Conservation (phyloP, 2,797 vertebrate genomes). For the Pangasius djambal region DNA sequence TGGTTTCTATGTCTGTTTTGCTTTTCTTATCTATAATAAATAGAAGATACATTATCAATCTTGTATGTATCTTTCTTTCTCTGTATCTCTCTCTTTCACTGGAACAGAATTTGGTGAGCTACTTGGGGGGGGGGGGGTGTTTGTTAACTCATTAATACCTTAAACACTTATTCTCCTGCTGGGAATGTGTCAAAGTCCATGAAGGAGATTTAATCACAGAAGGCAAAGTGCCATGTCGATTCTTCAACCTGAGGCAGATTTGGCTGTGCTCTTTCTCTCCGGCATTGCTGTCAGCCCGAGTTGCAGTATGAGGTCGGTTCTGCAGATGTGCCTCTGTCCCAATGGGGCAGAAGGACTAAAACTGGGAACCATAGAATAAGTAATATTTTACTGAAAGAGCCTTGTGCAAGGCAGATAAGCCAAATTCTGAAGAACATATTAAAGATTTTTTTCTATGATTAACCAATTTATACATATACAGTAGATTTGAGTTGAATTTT, state of each 20-base stretch:
- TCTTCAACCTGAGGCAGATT: constrained; percentile 46
- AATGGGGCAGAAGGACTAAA: constrained; percentile 27
- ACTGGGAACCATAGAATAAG: constrained; percentile 31
- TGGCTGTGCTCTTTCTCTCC: constrained; percentile 26
- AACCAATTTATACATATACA: background rate
- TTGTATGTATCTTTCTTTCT: background rate
- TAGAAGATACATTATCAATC: background rate
- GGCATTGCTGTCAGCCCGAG: constrained; percentile 30
- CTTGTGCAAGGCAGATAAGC: background rate
- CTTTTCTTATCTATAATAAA: background rate
- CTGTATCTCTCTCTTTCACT: constrained; percentile 4
- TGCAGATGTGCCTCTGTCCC: constrained; percentile 53
- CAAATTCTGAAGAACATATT: background rate
- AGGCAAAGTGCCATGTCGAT: constrained; percentile 56
- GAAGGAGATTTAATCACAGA: constrained; percentile 55
- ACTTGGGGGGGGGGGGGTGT: background rate
- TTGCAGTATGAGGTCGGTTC: constrained; percentile 41
- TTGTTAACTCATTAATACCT: constrained; percentile 41
- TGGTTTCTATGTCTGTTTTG: background rate
- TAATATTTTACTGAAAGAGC: constrained; percentile 24
- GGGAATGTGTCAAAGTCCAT: constrained; percentile 47
- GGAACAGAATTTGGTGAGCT: constrained; percentile 21
- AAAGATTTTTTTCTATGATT: background rate
- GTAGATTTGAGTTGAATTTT: background rate
- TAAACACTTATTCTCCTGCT: constrained; percentile 41